Evolutionary conservation across 2,888 invertebrate species (phyloP).

Genomic region (Sarcophaga caerulescens): DNA sequence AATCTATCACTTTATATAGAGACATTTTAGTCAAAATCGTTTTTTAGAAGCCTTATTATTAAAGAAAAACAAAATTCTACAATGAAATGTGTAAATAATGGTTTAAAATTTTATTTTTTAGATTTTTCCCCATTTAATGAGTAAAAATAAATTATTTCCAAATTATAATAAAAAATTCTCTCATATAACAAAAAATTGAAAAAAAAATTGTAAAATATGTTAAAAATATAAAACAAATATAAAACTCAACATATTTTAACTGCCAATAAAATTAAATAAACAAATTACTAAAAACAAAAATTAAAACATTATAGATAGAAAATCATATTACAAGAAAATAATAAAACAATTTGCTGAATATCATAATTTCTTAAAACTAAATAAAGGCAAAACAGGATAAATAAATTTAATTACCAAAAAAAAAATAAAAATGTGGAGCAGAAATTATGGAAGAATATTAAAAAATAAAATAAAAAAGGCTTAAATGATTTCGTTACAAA

Average conservation of each 20-base stretch:
- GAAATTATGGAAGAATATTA: slow-evolving; percentile 49
- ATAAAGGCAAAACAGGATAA: slow-evolving; percentile 8
- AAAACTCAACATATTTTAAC: slow-evolving; percentile 36
- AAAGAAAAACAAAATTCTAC: slow-evolving; percentile 6
- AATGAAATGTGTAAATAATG: slow-evolving; percentile 25
- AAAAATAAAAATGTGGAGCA: slow-evolving; percentile 40
- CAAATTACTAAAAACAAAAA: slow-evolving; percentile 56
- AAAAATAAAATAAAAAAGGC: slow-evolving; percentile 42
- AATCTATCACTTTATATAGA: slow-evolving; percentile 49
- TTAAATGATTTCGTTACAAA: slow-evolving; percentile 29
- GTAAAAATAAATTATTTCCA: slow-evolving; percentile 26
- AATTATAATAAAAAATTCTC: neutral
- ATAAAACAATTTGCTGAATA: slow-evolving; percentile 48
- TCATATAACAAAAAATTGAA: neutral
- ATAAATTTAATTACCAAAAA: neutral
- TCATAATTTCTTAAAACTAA: slow-evolving; percentile 46
- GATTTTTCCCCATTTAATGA: neutral
- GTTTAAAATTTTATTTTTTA: slow-evolving; percentile 27
- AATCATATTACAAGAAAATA: slow-evolving; percentile 55
- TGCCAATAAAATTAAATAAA: slow-evolving; percentile 55
- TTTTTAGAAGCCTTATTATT: slow-evolving; percentile 66
- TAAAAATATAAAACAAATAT: slow-evolving; percentile 32
- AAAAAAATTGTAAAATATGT: slow-evolving; percentile 40
- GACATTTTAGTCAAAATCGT: slow-evolving; percentile 50
- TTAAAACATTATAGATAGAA: slow-evolving; percentile 65